A percentile compares a stretch with the other conserved stretches of the same genome.
Evolutionary conservation across 2,797 vertebrate species (phyloP).

Genomic region (Darevskia nairensis): DNA sequence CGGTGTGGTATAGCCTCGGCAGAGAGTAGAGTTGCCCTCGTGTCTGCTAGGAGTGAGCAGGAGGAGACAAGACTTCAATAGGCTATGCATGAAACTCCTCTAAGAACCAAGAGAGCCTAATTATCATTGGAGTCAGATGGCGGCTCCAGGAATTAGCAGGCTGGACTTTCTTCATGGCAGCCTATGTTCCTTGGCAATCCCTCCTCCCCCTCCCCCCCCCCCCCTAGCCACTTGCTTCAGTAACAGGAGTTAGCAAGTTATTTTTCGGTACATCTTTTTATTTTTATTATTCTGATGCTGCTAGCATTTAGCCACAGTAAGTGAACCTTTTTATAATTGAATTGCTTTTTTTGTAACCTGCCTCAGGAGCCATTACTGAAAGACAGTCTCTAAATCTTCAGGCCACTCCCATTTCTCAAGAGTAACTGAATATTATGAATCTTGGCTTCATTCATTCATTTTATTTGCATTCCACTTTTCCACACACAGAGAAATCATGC

Average conservation of each 20-base stretch:
- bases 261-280: not conserved
- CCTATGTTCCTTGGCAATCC: not conserved
- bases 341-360: not conserved
- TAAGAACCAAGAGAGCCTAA: not conserved
- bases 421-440: not conserved
- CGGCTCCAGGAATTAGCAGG: not conserved
- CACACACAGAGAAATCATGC: too few species aligned
- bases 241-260: not conserved
- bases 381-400: not conserved
- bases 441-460: too few species aligned
- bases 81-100: not conserved
- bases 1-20: not conserved
- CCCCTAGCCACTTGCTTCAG: not conserved
- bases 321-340: not conserved
- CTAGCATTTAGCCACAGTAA: too few species aligned
- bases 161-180: not conserved
- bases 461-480: too few species aligned
- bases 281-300: not conserved
- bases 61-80: not conserved
- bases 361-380: not conserved
- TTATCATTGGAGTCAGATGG: not conserved
- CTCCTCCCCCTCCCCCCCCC: too few species aligned
- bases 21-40: not conserved
- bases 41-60: not conserved
- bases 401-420: not conserved